Evolutionary conservation across 92 coral and sea anemone genomes (phyloP), one percentile per base, ranked within the genome.

Genomic region (Phenganax stokvisi): DNA sequence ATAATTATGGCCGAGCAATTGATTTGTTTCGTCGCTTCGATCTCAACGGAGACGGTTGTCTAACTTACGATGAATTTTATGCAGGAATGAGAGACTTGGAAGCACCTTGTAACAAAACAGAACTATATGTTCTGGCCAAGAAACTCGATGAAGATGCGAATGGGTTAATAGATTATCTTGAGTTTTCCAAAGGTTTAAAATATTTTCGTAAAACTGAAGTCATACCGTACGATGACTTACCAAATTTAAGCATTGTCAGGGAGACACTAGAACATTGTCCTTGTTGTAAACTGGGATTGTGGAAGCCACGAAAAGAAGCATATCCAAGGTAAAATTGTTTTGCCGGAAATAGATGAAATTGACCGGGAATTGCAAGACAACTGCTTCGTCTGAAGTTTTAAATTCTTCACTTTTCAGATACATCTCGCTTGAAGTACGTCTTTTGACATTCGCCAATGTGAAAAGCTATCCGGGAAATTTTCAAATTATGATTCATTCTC

Each of bases 11-110:
- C 60, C 80, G 98, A 37, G 97, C 98, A 16, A 94, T 94, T 74
- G 98, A 94, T 63, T 88, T 94, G 31, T 94, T 94, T 55, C 90
- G 98, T 5, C 88, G 98, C 56, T 94, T 94, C 85, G 98, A 94
- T 65, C 86, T 94, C n/a, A 91, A 94, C 72, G 98, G 98, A 13
- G 98, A 94, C 77, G 98, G 98, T 51, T 91, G 90, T 54, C 82
- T 94, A 76, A 91, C 94, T 11, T 94, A 92, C 44, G 98, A 94
- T 16, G 98, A 94, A 80, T 94, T 94, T 71, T 94, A 94, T 76
- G 97, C 98, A 16, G 98, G 98, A 83, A 94, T 94, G 98, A 86
- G 96, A 84, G 98, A 94, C 75, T 85, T 94, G 15, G 84, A 92
- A 73, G 98, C 97, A 15, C 98, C 98, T 8, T 96, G 97, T 9